Conservation (phyloP, 2,888 invertebrate species). For the Galeruca laticollis region DNA sequence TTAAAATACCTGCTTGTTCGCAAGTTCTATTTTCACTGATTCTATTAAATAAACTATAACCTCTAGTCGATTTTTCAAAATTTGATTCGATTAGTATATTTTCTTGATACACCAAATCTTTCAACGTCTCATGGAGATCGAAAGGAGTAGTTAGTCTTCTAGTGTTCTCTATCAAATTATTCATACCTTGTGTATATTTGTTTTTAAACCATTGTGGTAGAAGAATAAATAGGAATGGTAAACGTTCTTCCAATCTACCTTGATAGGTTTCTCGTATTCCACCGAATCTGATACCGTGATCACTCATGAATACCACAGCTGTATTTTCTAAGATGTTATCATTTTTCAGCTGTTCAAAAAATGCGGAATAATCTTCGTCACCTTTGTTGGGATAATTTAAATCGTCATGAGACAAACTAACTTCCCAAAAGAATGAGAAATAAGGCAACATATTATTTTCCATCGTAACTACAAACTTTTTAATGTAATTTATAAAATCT, state of each 20-base stretch:
- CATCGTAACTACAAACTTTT: conserved; percentile 26
- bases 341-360: conserved; percentile 72
- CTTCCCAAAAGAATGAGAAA: conserved; percentile 86
- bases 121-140: conserved; percentile 80
- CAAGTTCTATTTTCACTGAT: conserved; percentile 75
- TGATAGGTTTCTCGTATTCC: conserved; percentile 75
- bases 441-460: conserved; percentile 67
- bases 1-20: conserved; percentile 74
- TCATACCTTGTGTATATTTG: conserved; percentile 69
- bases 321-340: conserved; percentile 75
- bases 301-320: conserved; percentile 81
- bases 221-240: conserved; percentile 80
- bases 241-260: conserved; percentile 83
- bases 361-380: conserved; percentile 73
- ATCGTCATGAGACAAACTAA: conserved; percentile 80
- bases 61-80: background rate
- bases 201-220: conserved; percentile 74
- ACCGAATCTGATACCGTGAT: conserved; percentile 85
- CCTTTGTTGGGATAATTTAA: conserved; percentile 76
- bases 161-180: conserved; percentile 73
- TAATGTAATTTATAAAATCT: conserved; percentile 22
- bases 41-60: conserved; percentile 69
- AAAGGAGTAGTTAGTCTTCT: conserved; percentile 78
- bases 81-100: conserved; percentile 72
- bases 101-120: conserved; percentile 72